Evolutionary conservation across 2,113 vertebrate species (phyloP).

Genomic region (Xiphophorus maculatus): DNA sequence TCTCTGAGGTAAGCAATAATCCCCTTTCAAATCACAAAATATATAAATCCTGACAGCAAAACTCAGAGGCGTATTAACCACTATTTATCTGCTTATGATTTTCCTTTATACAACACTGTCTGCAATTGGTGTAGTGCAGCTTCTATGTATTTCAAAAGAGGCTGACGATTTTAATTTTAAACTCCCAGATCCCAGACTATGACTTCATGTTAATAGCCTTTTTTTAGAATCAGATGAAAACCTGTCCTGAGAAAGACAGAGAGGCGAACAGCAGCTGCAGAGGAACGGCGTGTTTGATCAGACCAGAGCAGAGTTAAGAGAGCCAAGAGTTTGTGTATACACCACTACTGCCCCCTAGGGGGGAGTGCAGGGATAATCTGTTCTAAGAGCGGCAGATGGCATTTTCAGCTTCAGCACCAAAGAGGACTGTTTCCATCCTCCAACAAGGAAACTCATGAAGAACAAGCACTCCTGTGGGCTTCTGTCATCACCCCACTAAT

Average conservation of each 20-base stretch:
- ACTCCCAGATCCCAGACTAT: constrained; percentile 43
- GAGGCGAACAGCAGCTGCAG: constrained; percentile 31
- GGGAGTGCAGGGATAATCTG: constrained; percentile 25
- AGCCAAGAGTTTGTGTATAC: constrained; percentile 39
- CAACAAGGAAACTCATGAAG: constrained; percentile 56
- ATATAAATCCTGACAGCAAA: constrained; percentile 50
- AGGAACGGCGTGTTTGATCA: constrained; percentile 50
- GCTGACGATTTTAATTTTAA: constrained; percentile 31
- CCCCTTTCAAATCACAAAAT: constrained; percentile 44
- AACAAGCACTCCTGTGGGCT: constrained; percentile 61
- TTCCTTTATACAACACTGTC: constrained; percentile 47
- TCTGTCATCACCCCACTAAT: constrained; percentile 69
- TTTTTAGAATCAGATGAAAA: constrained; percentile 12
- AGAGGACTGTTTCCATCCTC: constrained; percentile 55
- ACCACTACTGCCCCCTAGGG: constrained; percentile 77
- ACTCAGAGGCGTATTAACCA: constrained; percentile 34
- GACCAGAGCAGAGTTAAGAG: constrained; percentile 30
- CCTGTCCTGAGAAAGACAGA: constrained; percentile 45
- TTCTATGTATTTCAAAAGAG: constrained; percentile 30
- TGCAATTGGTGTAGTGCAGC: constrained; percentile 15
- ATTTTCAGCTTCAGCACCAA: constrained; percentile 58
- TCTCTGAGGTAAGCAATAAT: constrained; percentile 25
- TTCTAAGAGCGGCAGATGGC: constrained; percentile 56
- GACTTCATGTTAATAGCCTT: constrained; percentile 57
- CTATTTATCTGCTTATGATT: constrained; percentile 59